phyloP scores from a whole-genome alignment of 2,888 invertebrate species.

The Byasa hedistus region DNA sequence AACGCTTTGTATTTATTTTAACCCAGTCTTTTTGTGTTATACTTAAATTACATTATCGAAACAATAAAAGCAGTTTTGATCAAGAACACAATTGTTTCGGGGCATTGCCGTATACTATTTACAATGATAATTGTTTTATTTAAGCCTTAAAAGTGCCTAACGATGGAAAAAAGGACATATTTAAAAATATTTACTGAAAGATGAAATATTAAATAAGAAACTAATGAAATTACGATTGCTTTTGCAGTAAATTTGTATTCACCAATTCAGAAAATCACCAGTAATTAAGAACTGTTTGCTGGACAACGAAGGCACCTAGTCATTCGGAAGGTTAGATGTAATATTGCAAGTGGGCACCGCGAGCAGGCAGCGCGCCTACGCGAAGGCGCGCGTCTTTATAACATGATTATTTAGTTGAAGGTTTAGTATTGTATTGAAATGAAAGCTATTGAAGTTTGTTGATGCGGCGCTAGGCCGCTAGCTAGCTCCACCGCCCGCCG shows the following conservation, averaged over 20 bases:
- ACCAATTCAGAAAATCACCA: no score
- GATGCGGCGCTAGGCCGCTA: conserved; percentile 48
- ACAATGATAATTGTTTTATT: neutral
- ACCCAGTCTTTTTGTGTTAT: neutral
- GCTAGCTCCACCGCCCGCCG: conserved; percentile 50
- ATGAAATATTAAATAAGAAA: neutral
- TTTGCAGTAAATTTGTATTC: no score
- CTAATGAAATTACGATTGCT: no score
- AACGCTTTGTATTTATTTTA: neutral
- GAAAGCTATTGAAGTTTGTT: conserved; percentile 54
- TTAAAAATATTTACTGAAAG: neutral
- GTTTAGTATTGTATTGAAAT: conserved; percentile 44
- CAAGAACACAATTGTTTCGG: neutral
- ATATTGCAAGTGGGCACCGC: conserved; percentile 23
- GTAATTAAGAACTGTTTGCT: neutral
- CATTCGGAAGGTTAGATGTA: neutral
- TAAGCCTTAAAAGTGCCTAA: neutral
- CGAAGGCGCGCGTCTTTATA: conserved; percentile 75
- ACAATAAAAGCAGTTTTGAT: neutral
- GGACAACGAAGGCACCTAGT: neutral
- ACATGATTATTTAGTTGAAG: conserved; percentile 71
- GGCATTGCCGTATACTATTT: neutral
- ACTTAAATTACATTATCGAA: neutral
- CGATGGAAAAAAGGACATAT: no score
- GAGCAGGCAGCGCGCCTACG: conserved; percentile 53